Base-by-base conservation (phyloP, 2,113 vertebrate genomes). In the Dendrocopos noguchii region DNA sequence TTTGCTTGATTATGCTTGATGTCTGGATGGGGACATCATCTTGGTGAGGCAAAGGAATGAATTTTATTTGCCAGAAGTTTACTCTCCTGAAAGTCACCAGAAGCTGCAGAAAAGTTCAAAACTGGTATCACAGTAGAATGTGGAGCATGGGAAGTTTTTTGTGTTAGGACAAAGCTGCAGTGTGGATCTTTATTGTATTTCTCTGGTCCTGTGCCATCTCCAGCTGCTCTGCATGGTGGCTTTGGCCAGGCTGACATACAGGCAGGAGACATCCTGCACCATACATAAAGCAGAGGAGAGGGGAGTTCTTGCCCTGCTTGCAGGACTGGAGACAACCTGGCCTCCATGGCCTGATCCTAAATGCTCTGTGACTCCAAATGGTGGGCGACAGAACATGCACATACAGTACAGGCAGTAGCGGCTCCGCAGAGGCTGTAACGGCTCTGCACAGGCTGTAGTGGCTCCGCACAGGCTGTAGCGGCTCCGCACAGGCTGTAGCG, bases 91-190 rank as follows among this genome's bases (percentile, higher is more conserved):
- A 95, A 64, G 64, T n/a, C 34, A 84, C 55, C n/a, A 84, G 63
- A 91, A 88, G 67, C 60, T 79, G 80, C 82, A 87, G 39, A 55
- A 16, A 57, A 76, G 79, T 36, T 73, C 39, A 57, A 15, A 84
- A 4, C 56, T 44, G 15, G 9, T 57, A 64, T 21, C 42, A 42
- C 10, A 44, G 24, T 16, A 57, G 53, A 55, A 36, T 47, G 20
- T 15, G 57, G 70, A 75, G 12, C n/a, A 75, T 50, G 24, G 18
- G 10, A 25, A 57, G 29, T 12, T 21, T 77, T 82, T 59, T 39
- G 12, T 55, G 18, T 80, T 8, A 60, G 9, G 46, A 6, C 25
- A 77, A 82, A 82, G 47, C 1, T 2, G 10, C 39, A 44, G 42
- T 44, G 42, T 44, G 42, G 42, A 44, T 44, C 42, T 44, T 44